Conservation (phyloP, 2,888 invertebrate species). For the Lamellibrachia columna region DNA sequence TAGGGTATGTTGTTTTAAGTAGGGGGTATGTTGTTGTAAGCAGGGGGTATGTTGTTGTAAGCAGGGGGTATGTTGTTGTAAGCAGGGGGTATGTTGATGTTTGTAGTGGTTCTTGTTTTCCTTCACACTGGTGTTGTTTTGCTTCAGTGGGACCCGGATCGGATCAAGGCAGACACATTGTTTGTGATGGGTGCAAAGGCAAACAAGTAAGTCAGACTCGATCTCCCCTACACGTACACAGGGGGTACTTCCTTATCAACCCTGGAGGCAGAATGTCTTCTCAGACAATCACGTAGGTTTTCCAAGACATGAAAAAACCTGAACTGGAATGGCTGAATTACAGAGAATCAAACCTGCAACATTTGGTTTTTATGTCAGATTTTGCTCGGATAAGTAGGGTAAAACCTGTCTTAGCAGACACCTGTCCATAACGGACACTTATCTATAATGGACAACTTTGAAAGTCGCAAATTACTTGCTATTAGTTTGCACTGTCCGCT, state of each 20-base stretch:
- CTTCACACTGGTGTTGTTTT: conserved; percentile 23
- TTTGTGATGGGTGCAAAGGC: conserved; percentile 81
- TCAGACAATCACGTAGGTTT: too few relatives aligned
- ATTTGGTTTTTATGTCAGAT: too few relatives aligned
- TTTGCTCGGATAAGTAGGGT: too few relatives aligned
- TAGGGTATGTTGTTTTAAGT: not conserved
- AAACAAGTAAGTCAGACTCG: conserved; percentile 66
- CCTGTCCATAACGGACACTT: too few relatives aligned
- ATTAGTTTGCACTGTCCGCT: too few relatives aligned
- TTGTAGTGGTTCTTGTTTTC: not conserved
- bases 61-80: not conserved
- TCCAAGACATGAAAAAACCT: too few relatives aligned
- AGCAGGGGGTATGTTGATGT: not conserved
- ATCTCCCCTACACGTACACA: not conserved
- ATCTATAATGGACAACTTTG: too few relatives aligned
- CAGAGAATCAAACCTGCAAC: too few relatives aligned
- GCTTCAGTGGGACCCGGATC: conserved; percentile 75
- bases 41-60: not conserved
- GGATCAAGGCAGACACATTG: conserved; percentile 77
- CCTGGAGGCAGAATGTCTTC: not conserved
- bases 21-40: not conserved
- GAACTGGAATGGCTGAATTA: too few relatives aligned
- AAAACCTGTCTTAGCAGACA: too few relatives aligned
- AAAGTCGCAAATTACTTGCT: too few relatives aligned
- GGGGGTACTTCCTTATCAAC: not conserved